These are phyloP conservation scores for Frankliniella fusca DNA, from an alignment of 2,888 invertebrate genomes.

Conservation along the genomic window DNA sequence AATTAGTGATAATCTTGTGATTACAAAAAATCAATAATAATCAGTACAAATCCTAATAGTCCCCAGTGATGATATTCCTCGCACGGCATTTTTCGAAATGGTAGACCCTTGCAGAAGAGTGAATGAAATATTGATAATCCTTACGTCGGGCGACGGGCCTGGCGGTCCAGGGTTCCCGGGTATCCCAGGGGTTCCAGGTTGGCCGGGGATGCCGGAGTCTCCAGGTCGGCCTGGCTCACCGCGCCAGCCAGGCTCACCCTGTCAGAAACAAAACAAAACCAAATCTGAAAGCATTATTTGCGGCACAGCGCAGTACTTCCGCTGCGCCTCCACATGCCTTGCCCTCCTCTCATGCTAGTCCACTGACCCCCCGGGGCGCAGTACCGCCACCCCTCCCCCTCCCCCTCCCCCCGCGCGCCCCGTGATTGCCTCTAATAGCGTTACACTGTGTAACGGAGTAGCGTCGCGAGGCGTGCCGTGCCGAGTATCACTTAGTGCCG, in stretches of 20 bases:
- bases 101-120: no score
- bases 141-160: slow-evolving; percentile 39
- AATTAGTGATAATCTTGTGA: no score
- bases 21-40: no score
- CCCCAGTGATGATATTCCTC: no score
- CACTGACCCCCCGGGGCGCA: background rate
- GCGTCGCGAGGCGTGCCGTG: no score
- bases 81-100: no score
- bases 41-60: no score
- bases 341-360: background rate
- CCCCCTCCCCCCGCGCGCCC: background rate
- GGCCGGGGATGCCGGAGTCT: slow-evolving; percentile 35
- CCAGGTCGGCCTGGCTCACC: slow-evolving; percentile 38
- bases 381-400: background rate
- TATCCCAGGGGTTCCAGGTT: slow-evolving; percentile 38
- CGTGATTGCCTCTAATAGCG: background rate
- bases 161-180: slow-evolving; percentile 41
- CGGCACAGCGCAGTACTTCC: background rate
- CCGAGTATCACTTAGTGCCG: no score
- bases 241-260: slow-evolving; percentile 38
- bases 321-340: background rate
- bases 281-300: background rate
- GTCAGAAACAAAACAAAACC: slow-evolving; percentile 5
- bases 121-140: slow-evolving; percentile 38
- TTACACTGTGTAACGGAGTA: background rate